phyloP scores from a whole-genome alignment of 2,113 vertebrate genomes.

The Rhineura floridana region DNA sequence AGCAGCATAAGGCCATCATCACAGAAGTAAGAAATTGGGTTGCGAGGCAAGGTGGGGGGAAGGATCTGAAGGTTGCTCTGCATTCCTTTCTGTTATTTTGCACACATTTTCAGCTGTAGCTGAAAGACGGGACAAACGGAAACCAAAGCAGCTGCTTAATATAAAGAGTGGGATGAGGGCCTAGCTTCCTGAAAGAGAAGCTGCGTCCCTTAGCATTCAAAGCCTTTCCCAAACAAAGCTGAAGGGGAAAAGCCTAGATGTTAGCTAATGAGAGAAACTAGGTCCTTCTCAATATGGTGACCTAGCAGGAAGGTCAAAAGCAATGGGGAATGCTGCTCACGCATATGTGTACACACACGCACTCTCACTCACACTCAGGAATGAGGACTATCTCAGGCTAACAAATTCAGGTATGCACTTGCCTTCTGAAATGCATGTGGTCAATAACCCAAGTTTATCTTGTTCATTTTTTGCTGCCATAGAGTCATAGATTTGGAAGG shows the following conservation, averaged over 20 bases:
- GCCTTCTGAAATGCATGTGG: background rate
- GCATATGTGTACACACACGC: too few relatives aligned
- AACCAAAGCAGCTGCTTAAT: background rate
- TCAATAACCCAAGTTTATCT: background rate
- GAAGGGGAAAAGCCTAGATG: background rate
- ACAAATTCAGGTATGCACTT: background rate
- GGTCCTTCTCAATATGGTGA: background rate
- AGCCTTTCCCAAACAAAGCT: background rate
- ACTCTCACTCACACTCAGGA: too few relatives aligned
- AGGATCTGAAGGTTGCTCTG: background rate
- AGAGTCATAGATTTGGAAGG: too few relatives aligned
- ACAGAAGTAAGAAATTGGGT: slow-evolving; percentile 85
- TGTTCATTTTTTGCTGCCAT: too few relatives aligned
- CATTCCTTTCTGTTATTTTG: background rate
- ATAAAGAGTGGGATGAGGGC: background rate
- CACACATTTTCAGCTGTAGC: background rate
- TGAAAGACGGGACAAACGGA: background rate
- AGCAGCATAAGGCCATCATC: slow-evolving; percentile 93
- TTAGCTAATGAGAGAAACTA: background rate
- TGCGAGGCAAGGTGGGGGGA: background rate
- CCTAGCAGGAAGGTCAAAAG: background rate
- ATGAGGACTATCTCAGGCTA: background rate
- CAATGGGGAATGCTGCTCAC: background rate
- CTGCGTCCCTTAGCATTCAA: slow-evolving; percentile 15
- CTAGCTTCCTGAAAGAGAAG: slow-evolving; percentile 1